These are phyloP conservation scores for Macrotis lagotis DNA, from an alignment of 2,113 vertebrate genomes.

Conservation along the genomic window DNA sequence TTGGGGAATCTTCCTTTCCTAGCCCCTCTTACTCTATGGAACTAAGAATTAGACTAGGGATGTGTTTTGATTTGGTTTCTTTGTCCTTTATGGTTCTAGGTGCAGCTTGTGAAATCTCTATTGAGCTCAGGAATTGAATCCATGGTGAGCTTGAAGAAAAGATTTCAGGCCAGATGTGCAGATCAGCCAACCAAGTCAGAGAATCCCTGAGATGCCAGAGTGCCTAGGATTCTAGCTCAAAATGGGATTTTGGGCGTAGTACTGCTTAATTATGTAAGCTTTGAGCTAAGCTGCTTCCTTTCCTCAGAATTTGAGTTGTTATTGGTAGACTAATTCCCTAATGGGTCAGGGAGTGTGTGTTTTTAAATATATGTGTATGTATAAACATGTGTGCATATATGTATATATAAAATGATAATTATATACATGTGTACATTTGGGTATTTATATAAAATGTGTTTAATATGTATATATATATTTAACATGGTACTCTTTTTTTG, in stretches of 20 bases:
- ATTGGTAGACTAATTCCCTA: neutral
- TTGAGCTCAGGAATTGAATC: neutral
- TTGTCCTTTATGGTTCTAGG: neutral
- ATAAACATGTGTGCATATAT: neutral
- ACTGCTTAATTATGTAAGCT: neutral
- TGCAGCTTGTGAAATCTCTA: neutral
- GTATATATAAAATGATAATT: neutral
- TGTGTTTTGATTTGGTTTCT: neutral
- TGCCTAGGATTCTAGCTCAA: neutral
- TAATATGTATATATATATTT: neutral
- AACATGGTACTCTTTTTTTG: neutral
- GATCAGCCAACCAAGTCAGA: neutral
- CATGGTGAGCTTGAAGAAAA: neutral
- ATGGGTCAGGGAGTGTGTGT: neutral
- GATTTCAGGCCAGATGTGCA: neutral
- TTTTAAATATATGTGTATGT: neutral
- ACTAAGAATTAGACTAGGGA: neutral
- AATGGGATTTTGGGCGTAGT: neutral
- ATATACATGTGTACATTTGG: neutral
- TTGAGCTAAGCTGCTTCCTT: neutral
- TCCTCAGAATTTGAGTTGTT: neutral
- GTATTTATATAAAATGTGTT: neutral
- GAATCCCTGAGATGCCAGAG: neutral
- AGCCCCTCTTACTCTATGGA: neutral
- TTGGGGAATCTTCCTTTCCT: neutral